These are phyloP conservation scores for Ormyrus pomaceus DNA, from an alignment of 2,888 invertebrate genomes.

Conservation along the genomic window DNA sequence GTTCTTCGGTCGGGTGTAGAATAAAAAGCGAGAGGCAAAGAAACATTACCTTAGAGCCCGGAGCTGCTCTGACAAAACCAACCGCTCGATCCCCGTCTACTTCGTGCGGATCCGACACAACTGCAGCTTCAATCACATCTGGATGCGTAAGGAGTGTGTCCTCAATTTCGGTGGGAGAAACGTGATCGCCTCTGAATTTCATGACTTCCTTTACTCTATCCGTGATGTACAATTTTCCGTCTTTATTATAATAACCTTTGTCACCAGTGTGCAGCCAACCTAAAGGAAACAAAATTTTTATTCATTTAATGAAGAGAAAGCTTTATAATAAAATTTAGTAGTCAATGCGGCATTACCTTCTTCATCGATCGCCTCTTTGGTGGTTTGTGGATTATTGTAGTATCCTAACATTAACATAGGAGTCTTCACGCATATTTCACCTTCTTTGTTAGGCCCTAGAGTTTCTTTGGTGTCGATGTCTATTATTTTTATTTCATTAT, in stretches of 20 bases:
- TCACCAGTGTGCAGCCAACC: neutral
- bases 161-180: conserved; percentile 64
- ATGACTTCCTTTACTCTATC: conserved; percentile 67
- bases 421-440: conserved; percentile 58
- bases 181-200: conserved; percentile 62
- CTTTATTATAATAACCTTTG: conserved; percentile 57
- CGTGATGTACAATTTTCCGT: conserved; percentile 62
- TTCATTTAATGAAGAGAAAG: no score
- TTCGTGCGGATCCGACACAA: conserved; percentile 60
- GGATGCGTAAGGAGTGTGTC: conserved; percentile 59
- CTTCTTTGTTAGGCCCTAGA: conserved; percentile 53
- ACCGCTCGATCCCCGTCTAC: conserved; percentile 55
- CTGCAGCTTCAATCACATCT: conserved; percentile 61
- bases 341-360: conserved; percentile 61
- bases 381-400: conserved; percentile 55
- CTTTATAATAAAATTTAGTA: no score
- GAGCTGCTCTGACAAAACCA: conserved; percentile 52
- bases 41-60: conserved; percentile 48
- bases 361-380: conserved; percentile 57
- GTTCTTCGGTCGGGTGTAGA: no score
- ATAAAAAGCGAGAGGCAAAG: no score
- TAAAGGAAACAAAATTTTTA: no score
- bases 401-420: conserved; percentile 57
- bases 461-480: conserved; percentile 40
- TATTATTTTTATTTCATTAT: conserved; percentile 54